Percentiles rank a stretch among this genome's conserved stretches.
Evolutionary conservation across 2,797 vertebrate genomes (phyloP).

Genomic region (Tolypeutes matacus): DNA sequence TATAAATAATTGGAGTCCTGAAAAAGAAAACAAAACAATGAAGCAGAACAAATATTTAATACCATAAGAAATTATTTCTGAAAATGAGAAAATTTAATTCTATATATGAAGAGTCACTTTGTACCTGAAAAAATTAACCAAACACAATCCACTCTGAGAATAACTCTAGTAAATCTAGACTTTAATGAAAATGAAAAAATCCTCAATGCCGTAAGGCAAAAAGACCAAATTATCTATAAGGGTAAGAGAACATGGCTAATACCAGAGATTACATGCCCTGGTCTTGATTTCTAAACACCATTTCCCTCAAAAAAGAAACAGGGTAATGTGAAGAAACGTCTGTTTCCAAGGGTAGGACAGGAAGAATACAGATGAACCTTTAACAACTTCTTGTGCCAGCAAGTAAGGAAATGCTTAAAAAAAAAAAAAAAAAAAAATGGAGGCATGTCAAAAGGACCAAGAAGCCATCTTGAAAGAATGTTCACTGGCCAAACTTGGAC

Average conservation of each 20-base stretch:
- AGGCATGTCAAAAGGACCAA: not conserved
- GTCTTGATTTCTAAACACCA: conserved; percentile 12
- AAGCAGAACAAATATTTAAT: not conserved
- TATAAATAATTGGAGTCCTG: not conserved
- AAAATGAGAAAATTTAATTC: conserved; percentile 18
- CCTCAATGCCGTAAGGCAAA: not conserved
- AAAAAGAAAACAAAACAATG: conserved; percentile 1
- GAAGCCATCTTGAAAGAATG: not conserved
- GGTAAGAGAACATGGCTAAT: not conserved
- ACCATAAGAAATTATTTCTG: conserved; percentile 41
- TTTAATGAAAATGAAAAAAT: conserved; percentile 21
- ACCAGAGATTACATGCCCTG: not conserved
- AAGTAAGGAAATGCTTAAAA: not conserved
- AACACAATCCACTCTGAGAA: not conserved
- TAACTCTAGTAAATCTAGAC: conserved; percentile 2
- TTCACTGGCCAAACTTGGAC: not conserved
- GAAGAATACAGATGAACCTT: not conserved
- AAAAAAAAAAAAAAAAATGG: no score
- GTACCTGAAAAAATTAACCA: not conserved
- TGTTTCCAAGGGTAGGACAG: not conserved
- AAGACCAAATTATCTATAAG: conserved; percentile 17
- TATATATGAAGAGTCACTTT: not conserved
- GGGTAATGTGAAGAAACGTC: not conserved
- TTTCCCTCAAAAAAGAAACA: not conserved
- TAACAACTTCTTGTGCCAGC: not conserved